phyloP scores from a whole-genome alignment of 2,888 invertebrate species.

The Lycaena phlaeas region DNA sequence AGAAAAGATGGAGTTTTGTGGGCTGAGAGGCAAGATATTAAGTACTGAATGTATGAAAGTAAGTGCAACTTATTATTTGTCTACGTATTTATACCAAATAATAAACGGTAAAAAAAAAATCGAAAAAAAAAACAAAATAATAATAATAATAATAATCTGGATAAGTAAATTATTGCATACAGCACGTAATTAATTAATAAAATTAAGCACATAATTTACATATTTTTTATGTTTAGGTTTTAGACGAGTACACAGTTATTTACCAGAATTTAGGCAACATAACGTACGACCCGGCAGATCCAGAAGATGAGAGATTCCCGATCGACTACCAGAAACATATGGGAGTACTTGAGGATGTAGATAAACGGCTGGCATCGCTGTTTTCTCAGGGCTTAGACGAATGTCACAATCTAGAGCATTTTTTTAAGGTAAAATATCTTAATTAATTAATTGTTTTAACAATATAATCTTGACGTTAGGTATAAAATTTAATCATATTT shows the following conservation, averaged over 20 bases:
- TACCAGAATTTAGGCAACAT: slow-evolving; percentile 64
- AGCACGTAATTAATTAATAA: no score
- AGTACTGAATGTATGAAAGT: slow-evolving; percentile 66
- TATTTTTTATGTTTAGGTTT: slow-evolving; percentile 32
- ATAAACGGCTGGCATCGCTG: slow-evolving; percentile 83
- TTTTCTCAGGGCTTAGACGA: slow-evolving; percentile 88
- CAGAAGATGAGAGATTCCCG: slow-evolving; percentile 77
- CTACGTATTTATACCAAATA: no score
- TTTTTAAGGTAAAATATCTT: slow-evolving; percentile 53
- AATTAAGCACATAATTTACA: no score
- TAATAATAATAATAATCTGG: no score
- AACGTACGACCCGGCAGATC: slow-evolving; percentile 82
- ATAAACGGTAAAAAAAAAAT: neutral
- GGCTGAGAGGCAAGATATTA: slow-evolving; percentile 75
- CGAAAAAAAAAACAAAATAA: neutral
- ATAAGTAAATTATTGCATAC: no score
- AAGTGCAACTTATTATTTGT: slow-evolving; percentile 8
- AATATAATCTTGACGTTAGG: no score
- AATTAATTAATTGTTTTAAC: neutral
- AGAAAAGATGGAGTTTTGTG: slow-evolving; percentile 88
- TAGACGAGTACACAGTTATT: slow-evolving; percentile 46
- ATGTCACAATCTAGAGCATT: slow-evolving; percentile 68
- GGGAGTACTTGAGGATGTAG: slow-evolving; percentile 77
- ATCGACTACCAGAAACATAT: slow-evolving; percentile 77
- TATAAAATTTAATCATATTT: no score